phyloP scores from a whole-genome alignment of 1,140 invertebrate genomes.

The Drosophila prosaltans region DNA sequence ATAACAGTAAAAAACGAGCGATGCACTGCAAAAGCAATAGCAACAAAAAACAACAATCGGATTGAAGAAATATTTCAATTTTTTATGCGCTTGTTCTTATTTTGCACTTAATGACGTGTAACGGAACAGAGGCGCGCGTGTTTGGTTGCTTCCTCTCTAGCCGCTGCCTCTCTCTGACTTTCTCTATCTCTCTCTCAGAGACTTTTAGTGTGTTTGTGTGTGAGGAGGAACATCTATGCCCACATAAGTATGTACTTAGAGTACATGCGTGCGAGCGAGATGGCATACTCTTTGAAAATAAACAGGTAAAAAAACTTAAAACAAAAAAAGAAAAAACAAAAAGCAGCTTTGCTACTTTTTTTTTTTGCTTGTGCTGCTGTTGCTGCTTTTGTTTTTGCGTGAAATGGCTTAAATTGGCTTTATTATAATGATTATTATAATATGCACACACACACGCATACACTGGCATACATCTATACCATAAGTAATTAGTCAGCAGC shows the following conservation, averaged over 20 bases:
- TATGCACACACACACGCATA: constrained; percentile 16
- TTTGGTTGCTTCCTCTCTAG: constrained; percentile 49
- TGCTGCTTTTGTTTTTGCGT: constrained; percentile 29
- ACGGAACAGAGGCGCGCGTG: constrained; percentile 65
- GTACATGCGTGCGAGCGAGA: constrained; percentile 55
- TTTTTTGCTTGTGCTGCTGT: constrained; percentile 16
- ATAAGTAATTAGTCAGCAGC: constrained; percentile 57
- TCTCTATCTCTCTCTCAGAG: background rate
- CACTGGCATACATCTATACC: constrained; percentile 16
- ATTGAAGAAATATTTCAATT: constrained; percentile 33
- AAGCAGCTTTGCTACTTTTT: constrained; percentile 75
- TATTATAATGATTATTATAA: constrained; percentile 17
- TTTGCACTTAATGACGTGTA: constrained; percentile 80
- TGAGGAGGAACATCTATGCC: constrained; percentile 18
- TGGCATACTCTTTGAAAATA: constrained; percentile 51
- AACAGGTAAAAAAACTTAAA: constrained; percentile 73
- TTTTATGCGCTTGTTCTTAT: constrained; percentile 74
- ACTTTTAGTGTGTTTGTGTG: constrained; percentile 6
- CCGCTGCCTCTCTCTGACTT: background rate
- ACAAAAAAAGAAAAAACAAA: constrained; percentile 68
- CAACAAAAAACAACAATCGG: constrained; percentile 18
- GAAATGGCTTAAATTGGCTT: constrained; percentile 39
- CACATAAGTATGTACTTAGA: constrained; percentile 39
- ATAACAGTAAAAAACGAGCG: constrained; percentile 42
- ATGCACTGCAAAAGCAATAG: constrained; percentile 41